Evolutionary conservation across 2,797 vertebrate species (phyloP).

Genomic region (Rhincodon typus): DNA sequence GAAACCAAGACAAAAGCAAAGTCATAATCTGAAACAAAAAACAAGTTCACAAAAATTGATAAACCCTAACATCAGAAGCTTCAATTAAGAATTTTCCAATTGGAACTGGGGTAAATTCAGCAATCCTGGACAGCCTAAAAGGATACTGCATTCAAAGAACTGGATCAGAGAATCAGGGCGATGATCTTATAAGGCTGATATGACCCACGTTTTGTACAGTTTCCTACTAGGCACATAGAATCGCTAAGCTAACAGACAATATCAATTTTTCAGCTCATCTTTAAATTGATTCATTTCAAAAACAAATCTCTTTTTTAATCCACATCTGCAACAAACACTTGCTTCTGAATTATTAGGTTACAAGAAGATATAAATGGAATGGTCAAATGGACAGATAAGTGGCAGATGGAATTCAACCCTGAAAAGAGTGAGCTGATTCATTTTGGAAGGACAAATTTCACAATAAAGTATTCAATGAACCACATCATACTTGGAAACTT

Average conservation of each 20-base stretch:
- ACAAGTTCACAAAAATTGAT: neutral
- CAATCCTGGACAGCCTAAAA: neutral
- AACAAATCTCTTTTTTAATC: neutral
- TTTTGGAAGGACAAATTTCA: too few relatives aligned
- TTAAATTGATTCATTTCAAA: neutral
- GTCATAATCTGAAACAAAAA: constrained; percentile 16
- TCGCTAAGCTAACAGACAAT: too few relatives aligned
- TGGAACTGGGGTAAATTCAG: neutral
- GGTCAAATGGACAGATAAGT: too few relatives aligned
- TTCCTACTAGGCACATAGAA: neutral
- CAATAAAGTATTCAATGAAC: too few relatives aligned
- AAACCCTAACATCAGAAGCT: neutral
- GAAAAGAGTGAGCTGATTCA: too few relatives aligned
- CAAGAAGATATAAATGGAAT: too few relatives aligned
- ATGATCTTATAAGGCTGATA: neutral
- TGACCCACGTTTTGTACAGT: neutral
- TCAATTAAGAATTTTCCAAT: neutral
- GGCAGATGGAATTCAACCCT: too few relatives aligned
- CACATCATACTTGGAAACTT: too few relatives aligned
- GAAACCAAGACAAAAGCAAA: constrained; percentile 64
- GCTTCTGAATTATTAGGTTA: neutral
- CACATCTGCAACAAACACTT: neutral
- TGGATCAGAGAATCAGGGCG: neutral
- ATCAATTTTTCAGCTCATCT: neutral
- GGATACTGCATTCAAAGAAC: neutral